These are phyloP conservation scores for Torymus texanus DNA, from an alignment of 2,888 invertebrate genomes.

Conservation along the genomic window DNA sequence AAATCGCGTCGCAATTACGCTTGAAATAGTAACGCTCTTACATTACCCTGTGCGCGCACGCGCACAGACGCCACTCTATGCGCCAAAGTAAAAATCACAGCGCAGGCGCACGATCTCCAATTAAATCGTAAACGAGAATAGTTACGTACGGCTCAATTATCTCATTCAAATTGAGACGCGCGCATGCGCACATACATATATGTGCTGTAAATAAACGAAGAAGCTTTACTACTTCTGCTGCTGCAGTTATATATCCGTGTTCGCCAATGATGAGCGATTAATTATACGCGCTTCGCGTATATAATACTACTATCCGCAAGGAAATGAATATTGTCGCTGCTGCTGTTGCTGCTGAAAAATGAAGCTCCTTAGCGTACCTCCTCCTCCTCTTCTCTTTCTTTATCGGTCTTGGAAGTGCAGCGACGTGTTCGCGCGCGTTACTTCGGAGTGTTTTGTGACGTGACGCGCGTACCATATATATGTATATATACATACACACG, in stretches of 20 bases:
- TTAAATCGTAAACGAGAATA: slow-evolving; percentile 4
- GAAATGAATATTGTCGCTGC: too few species aligned
- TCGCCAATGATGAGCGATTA: slow-evolving; percentile 29
- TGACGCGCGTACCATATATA: too few species aligned
- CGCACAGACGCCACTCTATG: too few species aligned
- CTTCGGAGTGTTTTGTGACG: too few species aligned
- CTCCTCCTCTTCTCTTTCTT: background rate
- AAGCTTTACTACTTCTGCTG: background rate
- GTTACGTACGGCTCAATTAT: background rate
- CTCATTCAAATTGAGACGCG: background rate
- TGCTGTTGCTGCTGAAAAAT: slow-evolving; percentile 28
- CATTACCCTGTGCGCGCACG: too few species aligned
- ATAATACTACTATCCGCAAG: too few species aligned
- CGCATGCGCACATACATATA: background rate
- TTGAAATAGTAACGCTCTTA: too few species aligned
- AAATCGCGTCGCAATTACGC: too few species aligned
- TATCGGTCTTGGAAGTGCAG: too few species aligned
- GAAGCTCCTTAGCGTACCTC: slow-evolving; percentile 30
- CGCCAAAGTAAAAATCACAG: too few species aligned
- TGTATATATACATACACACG: too few species aligned
- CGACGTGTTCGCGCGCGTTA: too few species aligned
- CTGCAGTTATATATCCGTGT: background rate
- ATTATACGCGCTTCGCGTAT: slow-evolving; percentile 6
- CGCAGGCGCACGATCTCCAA: background rate
- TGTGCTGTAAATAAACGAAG: slow-evolving; percentile 2